These are phyloP conservation scores for Agrilus mali DNA, from an alignment of 2,888 invertebrate species.

Conservation along the genomic window DNA sequence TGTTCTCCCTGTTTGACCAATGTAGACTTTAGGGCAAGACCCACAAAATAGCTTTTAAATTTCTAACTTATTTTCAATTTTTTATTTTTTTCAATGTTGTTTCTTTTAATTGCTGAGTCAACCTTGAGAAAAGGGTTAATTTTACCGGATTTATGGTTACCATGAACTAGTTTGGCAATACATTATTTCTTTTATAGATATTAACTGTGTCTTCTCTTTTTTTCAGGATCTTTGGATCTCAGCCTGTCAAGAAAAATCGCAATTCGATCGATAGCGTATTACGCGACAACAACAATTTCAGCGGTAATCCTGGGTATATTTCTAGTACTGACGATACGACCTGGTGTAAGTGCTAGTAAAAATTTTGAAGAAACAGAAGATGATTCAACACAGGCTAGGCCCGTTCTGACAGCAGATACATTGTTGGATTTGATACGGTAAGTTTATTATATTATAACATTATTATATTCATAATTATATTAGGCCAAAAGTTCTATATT, in stretches of 20 bases:
- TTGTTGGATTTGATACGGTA: conserved; percentile 84
- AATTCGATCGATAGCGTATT: conserved; percentile 76
- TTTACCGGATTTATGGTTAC: no score
- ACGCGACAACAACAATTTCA: conserved; percentile 80
- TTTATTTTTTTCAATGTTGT: no score
- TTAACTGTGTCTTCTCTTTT: no score
- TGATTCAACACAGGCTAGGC: conserved; percentile 5
- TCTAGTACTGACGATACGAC: conserved; percentile 77
- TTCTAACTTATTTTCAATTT: no score
- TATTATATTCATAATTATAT: not conserved
- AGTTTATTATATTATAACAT: conserved; percentile 16
- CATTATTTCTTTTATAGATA: no score
- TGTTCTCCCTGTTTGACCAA: no score
- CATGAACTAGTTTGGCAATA: no score
- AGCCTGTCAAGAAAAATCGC: conserved; percentile 80
- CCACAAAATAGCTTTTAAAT: no score
- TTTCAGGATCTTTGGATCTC: conserved; percentile 54
- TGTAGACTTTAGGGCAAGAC: no score
- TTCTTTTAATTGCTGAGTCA: no score
- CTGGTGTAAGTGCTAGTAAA: conserved; percentile 45
- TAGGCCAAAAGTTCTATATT: no score
- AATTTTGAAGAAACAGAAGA: conserved; percentile 4
- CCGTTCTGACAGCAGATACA: conserved; percentile 75
- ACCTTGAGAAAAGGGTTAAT: no score
- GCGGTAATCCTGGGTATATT: conserved; percentile 87